Conservation (phyloP, 2,113 vertebrate species). For the Pampusana beccarii region DNA sequence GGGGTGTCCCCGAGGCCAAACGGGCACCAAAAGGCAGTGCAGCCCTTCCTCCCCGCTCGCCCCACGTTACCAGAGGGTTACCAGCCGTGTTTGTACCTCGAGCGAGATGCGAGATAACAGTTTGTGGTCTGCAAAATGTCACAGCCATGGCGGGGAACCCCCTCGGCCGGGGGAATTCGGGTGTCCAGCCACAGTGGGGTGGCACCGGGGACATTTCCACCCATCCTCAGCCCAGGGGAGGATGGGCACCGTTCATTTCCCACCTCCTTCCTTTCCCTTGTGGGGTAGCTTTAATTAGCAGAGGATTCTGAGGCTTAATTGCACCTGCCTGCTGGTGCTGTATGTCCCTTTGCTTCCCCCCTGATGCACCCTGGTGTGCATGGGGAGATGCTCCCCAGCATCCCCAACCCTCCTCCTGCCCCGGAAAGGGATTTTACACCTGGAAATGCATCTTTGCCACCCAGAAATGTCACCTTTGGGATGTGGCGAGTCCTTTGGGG, state of each 20-base stretch:
- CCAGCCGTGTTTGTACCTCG: neutral
- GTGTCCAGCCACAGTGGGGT: rapidly evolving
- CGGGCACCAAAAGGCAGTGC: rapidly evolving
- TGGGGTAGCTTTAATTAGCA: neutral
- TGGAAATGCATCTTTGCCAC: neutral
- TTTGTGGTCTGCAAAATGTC: constrained; percentile 6
- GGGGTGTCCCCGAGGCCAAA: neutral
- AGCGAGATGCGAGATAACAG: neutral
- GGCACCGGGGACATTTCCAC: neutral
- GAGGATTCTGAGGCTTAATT: neutral
- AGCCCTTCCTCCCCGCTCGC: rapidly evolving
- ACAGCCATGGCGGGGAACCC: neutral
- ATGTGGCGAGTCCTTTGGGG: rapidly evolving
- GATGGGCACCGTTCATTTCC: neutral
- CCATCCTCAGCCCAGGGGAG: neutral
- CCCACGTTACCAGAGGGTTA: neutral
- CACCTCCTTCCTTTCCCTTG: neutral
- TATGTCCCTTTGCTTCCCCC: neutral
- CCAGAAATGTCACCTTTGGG: neutral
- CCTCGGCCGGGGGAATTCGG: neutral
- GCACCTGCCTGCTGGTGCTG: rapidly evolving
- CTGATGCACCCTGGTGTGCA: rapidly evolving
- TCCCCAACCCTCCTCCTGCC: neutral
- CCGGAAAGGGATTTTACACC: rapidly evolving
- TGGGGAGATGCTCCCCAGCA: neutral